Conservation (phyloP, 2,888 invertebrate species). For the Watsonalla cultraria region DNA sequence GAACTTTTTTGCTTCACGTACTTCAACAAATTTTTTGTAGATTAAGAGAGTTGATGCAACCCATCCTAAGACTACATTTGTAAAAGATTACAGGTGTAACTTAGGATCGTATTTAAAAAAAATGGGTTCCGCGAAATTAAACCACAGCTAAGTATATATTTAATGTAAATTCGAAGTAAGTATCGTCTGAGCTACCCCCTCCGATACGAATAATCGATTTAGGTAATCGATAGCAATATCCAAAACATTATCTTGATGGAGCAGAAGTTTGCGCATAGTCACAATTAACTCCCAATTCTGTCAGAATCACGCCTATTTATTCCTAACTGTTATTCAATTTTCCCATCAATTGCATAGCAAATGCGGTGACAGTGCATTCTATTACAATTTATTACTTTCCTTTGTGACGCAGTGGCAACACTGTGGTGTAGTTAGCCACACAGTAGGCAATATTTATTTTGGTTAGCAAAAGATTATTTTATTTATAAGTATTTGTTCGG, state of each 20-base stretch:
- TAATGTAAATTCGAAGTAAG: too few relatives aligned
- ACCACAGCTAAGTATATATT: too few relatives aligned
- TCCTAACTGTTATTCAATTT: slow-evolving; percentile 34
- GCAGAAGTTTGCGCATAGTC: background rate
- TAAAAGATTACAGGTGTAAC: too few relatives aligned
- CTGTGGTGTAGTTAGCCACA: slow-evolving; percentile 42
- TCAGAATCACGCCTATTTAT: slow-evolving; percentile 38
- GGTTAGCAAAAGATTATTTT: slow-evolving; percentile 41
- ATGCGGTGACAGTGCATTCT: slow-evolving; percentile 64
- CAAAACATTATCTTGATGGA: background rate
- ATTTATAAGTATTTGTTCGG: slow-evolving; percentile 42
- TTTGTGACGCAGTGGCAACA: slow-evolving; percentile 56
- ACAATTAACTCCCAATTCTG: slow-evolving; percentile 11
- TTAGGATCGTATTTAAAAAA: too few relatives aligned
- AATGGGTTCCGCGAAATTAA: too few relatives aligned
- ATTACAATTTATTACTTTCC: slow-evolving; percentile 66
- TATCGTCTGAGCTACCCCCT: background rate
- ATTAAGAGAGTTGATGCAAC: too few relatives aligned
- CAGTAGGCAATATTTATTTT: slow-evolving; percentile 59
- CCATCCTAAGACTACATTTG: too few relatives aligned
- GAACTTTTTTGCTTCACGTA: too few relatives aligned
- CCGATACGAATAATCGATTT: too few relatives aligned
- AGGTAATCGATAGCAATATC: too few relatives aligned
- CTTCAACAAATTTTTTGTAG: too few relatives aligned
- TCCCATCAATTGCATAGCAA: slow-evolving; percentile 70